Conservation (phyloP, 2,113 vertebrate species). For the Sakesphorus luctuosus region DNA sequence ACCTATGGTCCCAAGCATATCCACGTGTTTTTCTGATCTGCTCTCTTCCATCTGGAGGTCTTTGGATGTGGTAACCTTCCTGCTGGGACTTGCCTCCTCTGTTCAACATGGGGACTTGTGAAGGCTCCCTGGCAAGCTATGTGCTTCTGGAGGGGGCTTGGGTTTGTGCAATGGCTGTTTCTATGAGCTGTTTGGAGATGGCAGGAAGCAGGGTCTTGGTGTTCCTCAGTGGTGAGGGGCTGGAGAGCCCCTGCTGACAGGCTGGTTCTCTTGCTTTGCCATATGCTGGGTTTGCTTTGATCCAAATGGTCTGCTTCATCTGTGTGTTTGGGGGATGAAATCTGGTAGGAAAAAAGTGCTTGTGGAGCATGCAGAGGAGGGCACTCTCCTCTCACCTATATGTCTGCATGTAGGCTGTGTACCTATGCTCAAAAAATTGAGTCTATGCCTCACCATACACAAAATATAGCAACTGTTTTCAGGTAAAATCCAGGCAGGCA, state of each 20-base stretch:
- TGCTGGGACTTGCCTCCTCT: not conserved
- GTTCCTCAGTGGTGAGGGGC: not conserved
- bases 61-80: not conserved
- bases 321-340: not conserved
- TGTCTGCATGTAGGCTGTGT: fast-evolving
- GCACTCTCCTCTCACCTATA: not conserved
- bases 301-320: not conserved
- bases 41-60: not conserved
- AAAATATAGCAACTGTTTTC: not conserved
- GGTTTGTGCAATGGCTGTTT: not conserved
- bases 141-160: not conserved
- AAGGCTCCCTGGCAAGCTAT: not conserved
- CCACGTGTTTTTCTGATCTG: not conserved
- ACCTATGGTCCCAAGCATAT: not conserved
- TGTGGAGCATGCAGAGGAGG: fast-evolving
- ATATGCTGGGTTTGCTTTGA: not conserved
- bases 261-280: not conserved
- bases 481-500: not conserved
- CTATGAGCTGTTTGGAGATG: not conserved
- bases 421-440: not conserved
- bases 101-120: fast-evolving
- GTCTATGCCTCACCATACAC: not conserved
- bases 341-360: not conserved
- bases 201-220: not conserved
- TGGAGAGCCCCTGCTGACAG: not conserved